Evolutionary conservation across 2,888 invertebrate genomes (phyloP).

Genomic region (Andrena hattorfiana): DNA sequence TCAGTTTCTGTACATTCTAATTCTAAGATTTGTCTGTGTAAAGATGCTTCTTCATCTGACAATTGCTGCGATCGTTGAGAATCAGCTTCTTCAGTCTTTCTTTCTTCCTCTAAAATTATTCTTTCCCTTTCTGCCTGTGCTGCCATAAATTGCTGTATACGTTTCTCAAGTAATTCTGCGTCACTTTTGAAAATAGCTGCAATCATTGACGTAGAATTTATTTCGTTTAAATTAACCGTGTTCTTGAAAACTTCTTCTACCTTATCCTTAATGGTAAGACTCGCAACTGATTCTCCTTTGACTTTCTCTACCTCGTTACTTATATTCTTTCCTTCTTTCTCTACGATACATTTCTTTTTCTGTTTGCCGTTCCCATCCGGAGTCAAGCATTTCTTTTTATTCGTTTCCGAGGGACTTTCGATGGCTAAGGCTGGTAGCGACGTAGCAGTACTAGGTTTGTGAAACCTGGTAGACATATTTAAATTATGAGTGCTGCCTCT

Average conservation of each 20-base stretch:
- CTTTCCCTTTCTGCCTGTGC: slow-evolving; percentile 84
- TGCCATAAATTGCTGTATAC: slow-evolving; percentile 84
- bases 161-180: slow-evolving; percentile 82
- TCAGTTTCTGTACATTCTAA: slow-evolving; percentile 91
- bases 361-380: slow-evolving; percentile 74
- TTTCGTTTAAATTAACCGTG: slow-evolving; percentile 71
- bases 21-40: slow-evolving; percentile 92
- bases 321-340: slow-evolving; percentile 75
- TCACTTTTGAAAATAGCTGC: slow-evolving; percentile 84
- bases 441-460: slow-evolving; percentile 93
- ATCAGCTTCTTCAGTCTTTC: slow-evolving; percentile 89
- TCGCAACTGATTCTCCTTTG: slow-evolving; percentile 59
- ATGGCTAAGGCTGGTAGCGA: slow-evolving; percentile 91
- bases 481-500: slow-evolving; percentile 88
- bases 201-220: slow-evolving; percentile 83
- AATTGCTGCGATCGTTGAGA: slow-evolving; percentile 88
- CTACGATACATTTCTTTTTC: slow-evolving; percentile 70
- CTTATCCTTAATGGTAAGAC: slow-evolving; percentile 49
- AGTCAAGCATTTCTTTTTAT: slow-evolving; percentile 77
- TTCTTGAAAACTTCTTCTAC: slow-evolving; percentile 66
- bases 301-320: slow-evolving; percentile 76
- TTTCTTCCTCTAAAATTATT: slow-evolving; percentile 84
- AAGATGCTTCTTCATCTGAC: slow-evolving; percentile 91
- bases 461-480: slow-evolving; percentile 89
- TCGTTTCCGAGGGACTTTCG: slow-evolving; percentile 76